Evolutionary conservation across 2,888 invertebrate species (phyloP), one percentile per base, ranked within the genome.

Genomic region (Dasysyrphus tricinctus): DNA sequence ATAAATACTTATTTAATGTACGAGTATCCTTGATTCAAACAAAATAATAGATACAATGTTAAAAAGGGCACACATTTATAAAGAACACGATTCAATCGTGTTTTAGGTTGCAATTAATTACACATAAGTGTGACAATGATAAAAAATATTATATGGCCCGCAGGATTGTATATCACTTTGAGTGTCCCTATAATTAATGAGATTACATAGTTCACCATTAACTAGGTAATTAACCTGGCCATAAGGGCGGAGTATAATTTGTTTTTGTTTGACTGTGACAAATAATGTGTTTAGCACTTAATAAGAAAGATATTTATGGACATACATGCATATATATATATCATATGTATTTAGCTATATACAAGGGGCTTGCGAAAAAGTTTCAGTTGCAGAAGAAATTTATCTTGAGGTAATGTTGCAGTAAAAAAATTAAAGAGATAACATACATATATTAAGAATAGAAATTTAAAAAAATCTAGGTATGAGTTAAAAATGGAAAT

Each of bases 41-140:
- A 24, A 24, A 24, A 3, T 24, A 24, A 24, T n/a, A n/a, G 3
- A 63, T 67, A 56, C 34, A n/a, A 14, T 42, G 29, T 42, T 16
- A 24, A 69, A 47, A 69, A 69, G 24, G n/a, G 14, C 9, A 54
- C n/a, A 39, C 24, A 63, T 34, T n/a, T 16, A 24, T 11, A 32
- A 57, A 29, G 63, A 19, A 49, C 69, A 49, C 24, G 56, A 69
- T 56, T 67, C 11, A 42, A 37, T 76, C 32, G 14, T n/a, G 51
- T 51, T 57, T 63, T 47, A 59, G 78, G 59, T 82, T 79, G 67
- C 82, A 86, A 86, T 86, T 82, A 86, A 82, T 86, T 82, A 75
- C 75, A 47, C 14, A 44, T 16, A 75, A 72, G 78, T 82, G 86
- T 82, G 75, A 82, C 78, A 65, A 61, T 79, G 75, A 82, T 86